These are phyloP conservation scores for Channa striata DNA, from an alignment of 2,797 vertebrate species.

Conservation along the genomic window DNA sequence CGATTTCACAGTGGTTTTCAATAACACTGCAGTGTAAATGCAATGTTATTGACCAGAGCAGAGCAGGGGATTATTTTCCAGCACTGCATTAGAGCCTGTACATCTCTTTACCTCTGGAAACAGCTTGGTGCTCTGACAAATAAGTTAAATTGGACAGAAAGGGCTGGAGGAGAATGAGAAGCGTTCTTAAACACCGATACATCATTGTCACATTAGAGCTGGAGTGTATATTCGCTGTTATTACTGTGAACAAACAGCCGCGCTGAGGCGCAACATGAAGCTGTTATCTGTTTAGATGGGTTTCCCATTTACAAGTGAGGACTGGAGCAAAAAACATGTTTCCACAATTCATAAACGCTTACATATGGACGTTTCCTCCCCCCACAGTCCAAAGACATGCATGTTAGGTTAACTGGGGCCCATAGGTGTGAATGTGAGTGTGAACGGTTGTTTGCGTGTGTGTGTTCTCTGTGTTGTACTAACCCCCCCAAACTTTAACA, in stretches of 20 bases:
- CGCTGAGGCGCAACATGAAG: neutral
- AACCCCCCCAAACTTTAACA: too few species aligned
- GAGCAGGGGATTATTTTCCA: slow-evolving; percentile 46
- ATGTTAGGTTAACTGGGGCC: too few species aligned
- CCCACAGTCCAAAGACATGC: too few species aligned
- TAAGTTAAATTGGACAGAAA: slow-evolving; percentile 42
- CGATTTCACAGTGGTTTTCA: slow-evolving; percentile 50
- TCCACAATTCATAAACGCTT: neutral
- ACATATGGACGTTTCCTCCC: neutral
- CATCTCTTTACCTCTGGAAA: slow-evolving; percentile 36
- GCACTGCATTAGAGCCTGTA: slow-evolving; percentile 28
- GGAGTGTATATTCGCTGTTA: slow-evolving; percentile 30
- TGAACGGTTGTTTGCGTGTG: too few species aligned
- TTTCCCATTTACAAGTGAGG: neutral
- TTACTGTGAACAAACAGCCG: slow-evolving; percentile 11
- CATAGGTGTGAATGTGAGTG: too few species aligned
- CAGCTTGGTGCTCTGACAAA: slow-evolving; percentile 43
- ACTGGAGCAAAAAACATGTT: neutral
- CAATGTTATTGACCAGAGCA: slow-evolving; percentile 63
- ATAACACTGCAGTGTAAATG: slow-evolving; percentile 56
- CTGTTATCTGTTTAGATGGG: neutral
- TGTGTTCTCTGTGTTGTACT: too few species aligned
- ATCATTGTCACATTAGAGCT: slow-evolving; percentile 57
- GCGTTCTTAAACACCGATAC: slow-evolving; percentile 22
- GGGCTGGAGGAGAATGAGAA: slow-evolving; percentile 31